These are phyloP conservation scores for Anguilla anguilla DNA, from an alignment of 2,797 vertebrate species.

Conservation along the genomic window DNA sequence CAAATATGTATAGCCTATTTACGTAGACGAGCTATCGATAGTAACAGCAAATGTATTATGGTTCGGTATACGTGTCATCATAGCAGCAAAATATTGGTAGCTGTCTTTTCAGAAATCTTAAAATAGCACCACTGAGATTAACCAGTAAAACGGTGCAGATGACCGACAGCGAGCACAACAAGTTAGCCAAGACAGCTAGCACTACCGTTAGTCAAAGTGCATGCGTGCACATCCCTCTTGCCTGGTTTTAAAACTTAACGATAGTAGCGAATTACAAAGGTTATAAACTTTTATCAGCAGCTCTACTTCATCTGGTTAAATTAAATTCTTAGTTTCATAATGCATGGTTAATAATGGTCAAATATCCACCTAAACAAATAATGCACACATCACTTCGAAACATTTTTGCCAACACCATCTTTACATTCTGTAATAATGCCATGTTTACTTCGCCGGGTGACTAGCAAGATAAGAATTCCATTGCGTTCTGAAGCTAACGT, in stretches of 20 bases:
- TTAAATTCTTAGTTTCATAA: background rate
- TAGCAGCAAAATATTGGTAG: background rate
- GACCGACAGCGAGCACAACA: background rate
- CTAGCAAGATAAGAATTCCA: background rate
- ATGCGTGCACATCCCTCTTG: background rate
- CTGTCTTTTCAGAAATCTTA: background rate
- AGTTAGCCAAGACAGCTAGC: background rate
- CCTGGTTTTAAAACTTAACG: no score
- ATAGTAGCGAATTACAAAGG: no score
- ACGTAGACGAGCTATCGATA: background rate
- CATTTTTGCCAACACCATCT: background rate
- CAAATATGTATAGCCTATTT: background rate
- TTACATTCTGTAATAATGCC: background rate
- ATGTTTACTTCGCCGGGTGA: background rate
- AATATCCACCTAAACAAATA: background rate
- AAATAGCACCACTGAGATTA: background rate
- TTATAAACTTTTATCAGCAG: no score
- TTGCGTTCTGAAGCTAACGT: background rate
- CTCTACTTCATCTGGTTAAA: no score
- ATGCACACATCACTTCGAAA: background rate
- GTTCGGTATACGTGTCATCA: no score
- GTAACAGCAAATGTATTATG: no score
- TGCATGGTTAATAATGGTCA: background rate
- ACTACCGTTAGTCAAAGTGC: background rate
- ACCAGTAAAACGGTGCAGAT: background rate